phyloP scores from a whole-genome alignment of 2,113 vertebrate species.

The Archocentrus centrarchus region DNA sequence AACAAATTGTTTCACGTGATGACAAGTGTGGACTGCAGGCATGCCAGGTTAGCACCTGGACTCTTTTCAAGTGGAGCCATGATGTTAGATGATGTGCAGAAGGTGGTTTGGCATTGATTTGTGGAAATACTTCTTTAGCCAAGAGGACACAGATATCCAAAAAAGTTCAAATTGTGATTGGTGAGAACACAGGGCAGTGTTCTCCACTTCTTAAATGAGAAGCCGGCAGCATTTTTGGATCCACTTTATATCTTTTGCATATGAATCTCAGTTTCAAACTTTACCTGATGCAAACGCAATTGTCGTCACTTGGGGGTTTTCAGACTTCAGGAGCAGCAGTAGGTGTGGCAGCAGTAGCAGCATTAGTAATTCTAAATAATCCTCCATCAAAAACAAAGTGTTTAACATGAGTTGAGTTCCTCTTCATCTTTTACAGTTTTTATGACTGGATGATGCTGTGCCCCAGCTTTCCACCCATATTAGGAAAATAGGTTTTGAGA shows the following conservation, averaged over 20 bases:
- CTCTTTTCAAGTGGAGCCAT: background rate
- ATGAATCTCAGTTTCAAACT: background rate
- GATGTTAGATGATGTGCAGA: background rate
- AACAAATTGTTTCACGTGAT: background rate
- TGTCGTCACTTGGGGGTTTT: background rate
- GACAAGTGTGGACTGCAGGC: background rate
- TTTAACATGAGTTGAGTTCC: background rate
- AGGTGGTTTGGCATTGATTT: background rate
- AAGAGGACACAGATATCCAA: background rate
- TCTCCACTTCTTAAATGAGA: background rate
- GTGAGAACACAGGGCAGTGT: background rate
- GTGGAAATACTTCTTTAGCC: background rate
- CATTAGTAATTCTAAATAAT: background rate
- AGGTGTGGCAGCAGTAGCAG: background rate
- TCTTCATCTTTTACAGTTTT: background rate
- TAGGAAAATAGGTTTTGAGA: background rate
- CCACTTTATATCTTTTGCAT: too few relatives aligned
- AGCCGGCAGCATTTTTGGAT: too few relatives aligned
- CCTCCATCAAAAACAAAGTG: background rate
- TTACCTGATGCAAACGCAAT: background rate
- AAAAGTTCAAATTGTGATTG: too few relatives aligned
- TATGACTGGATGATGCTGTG: background rate
- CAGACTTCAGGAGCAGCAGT: background rate
- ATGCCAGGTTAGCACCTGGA: background rate
- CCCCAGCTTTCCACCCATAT: background rate